Base-by-base conservation (phyloP, 1,140 invertebrate species). In the Monomorium pharaonis region DNA sequence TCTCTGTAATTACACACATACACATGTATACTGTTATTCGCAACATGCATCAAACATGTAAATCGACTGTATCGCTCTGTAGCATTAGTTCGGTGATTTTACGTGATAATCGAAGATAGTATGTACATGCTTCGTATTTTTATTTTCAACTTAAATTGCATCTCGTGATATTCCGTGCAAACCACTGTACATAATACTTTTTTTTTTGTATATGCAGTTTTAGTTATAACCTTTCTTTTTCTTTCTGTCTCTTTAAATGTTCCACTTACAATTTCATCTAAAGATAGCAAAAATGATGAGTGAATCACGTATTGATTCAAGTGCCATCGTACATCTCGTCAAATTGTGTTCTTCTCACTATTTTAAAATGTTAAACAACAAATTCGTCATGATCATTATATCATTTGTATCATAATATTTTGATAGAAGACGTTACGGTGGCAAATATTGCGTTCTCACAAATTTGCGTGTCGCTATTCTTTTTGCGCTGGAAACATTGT, bases 41-140 rank as follows among this genome's bases (percentile, higher is more conserved):
- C 37, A 58, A 44, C 18, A 24, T 27, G 51, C 78, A 24, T 37
- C 44, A 81, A 86, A 72, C n/a, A 65, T 70, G 44, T 37, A 63
- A 86, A 51, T 74, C 37, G 12, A 86, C 33, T 89, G 56, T 58
- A 84, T 67, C 21, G 65, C 77, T 89, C 80, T 65, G 51, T 74
- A 88, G 75, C 47, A 42, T 83, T 88, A 88, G 47, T 70, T 76
- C 77, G 27, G 30, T 84, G 70, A 84, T 78, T 69, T 62, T 86
- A 84, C 49, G 33, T 83, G 56, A 65, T 63, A 63, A 37, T 84
- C 63, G 67, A 88, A 49, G 12, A 56, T 33, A 86, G 77, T 21
- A 83, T 86, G 84, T 89, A 85, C 42, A 70, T 86, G 63, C 74
- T 47, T 56, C 14, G 51, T 80, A 58, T 89, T 89, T 89, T 84